Evolutionary conservation across 2,888 invertebrate genomes (phyloP).

Genomic region (Chamaedrilus cognettii): DNA sequence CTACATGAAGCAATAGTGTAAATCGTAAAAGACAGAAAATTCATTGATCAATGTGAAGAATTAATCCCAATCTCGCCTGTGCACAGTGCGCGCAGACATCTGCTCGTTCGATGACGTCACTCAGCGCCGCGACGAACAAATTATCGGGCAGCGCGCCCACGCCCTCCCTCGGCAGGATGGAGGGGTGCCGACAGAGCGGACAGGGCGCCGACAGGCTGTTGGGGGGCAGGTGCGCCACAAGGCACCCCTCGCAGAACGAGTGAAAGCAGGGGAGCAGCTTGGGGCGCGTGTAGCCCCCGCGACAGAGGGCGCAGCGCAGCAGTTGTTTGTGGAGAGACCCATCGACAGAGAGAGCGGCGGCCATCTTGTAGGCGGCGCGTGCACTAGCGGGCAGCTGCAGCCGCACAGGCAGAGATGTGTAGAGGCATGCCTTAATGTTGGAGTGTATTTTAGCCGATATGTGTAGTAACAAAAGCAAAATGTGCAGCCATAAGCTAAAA

Average conservation of each 20-base stretch:
- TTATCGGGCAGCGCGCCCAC: conserved; percentile 61
- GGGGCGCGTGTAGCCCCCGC: conserved; percentile 53
- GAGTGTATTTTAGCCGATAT: too few relatives aligned
- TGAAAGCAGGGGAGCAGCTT: conserved; percentile 63
- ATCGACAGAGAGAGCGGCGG: not conserved
- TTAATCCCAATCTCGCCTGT: conserved; percentile 11
- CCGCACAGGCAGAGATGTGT: too few relatives aligned
- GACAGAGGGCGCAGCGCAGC: conserved; percentile 58
- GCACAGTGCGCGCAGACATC: conserved; percentile 19
- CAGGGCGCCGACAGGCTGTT: conserved; percentile 62
- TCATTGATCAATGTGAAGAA: too few relatives aligned
- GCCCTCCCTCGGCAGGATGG: conserved; percentile 62
- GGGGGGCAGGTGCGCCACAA: conserved; percentile 60
- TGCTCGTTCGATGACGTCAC: conserved; percentile 54
- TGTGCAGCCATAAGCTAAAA: too few relatives aligned
- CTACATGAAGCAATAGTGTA: too few relatives aligned
- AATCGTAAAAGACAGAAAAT: too few relatives aligned
- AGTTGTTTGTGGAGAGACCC: conserved; percentile 25
- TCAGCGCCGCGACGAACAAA: conserved; percentile 59
- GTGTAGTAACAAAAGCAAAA: too few relatives aligned
- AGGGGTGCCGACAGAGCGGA: conserved; percentile 62
- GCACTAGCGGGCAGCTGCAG: not conserved
- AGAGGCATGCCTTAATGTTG: too few relatives aligned
- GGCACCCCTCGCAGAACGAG: conserved; percentile 62
- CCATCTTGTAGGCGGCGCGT: conserved; percentile 2